A percentile compares a stretch with the other conserved stretches of the same genome.
Conservation (phyloP, 2,113 vertebrate species). For the Myrmecophaga tridactyla region DNA sequence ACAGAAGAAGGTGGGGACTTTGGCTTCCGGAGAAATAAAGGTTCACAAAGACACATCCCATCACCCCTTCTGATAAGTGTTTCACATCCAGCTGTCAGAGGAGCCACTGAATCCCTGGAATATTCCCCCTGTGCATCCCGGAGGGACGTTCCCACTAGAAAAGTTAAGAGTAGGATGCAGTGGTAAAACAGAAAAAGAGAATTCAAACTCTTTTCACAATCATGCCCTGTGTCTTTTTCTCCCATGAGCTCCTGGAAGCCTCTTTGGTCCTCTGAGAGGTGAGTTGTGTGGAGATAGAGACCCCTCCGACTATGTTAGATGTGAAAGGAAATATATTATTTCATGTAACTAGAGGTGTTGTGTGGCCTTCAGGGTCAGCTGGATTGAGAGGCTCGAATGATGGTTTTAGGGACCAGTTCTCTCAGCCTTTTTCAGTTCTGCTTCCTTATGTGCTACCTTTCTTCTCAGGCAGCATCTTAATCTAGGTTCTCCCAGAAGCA, state of each 20-base stretch:
- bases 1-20: not conserved
- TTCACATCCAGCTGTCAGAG: not conserved
- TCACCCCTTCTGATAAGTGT: not conserved
- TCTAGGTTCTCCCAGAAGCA: not conserved
- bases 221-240: not conserved
- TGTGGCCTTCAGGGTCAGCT: not conserved
- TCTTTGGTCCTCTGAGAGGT: not conserved
- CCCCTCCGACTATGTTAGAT: too few species aligned
- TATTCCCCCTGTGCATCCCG: not conserved
- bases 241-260: not conserved
- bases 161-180: not conserved
- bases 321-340: not conserved
- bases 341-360: not conserved
- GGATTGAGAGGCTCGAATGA: not conserved
- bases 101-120: fast-evolving
- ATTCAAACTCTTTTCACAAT: not conserved
- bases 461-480: not conserved
- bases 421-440: not conserved
- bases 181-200: not conserved
- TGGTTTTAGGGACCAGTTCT: not conserved
- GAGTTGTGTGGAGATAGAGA: not conserved
- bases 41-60: not conserved
- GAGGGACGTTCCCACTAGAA: not conserved
- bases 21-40: not conserved
- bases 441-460: not conserved